Base-by-base conservation (phyloP, 2,888 invertebrate genomes). In the Adineta ricciae region DNA sequence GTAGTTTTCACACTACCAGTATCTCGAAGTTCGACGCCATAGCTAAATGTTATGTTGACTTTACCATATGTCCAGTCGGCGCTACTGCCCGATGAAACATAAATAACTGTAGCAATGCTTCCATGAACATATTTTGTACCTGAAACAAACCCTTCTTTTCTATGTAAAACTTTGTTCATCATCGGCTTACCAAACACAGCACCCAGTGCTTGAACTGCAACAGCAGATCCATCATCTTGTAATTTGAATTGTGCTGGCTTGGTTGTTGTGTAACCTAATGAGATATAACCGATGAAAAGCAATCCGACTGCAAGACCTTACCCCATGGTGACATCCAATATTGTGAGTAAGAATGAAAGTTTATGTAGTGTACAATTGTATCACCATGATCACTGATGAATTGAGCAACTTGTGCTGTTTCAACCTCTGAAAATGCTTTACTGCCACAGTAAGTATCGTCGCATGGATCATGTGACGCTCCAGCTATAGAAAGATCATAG, bases 21-120 rank as follows among this genome's bases (percentile, higher is more conserved):
- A 46, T 84, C 84, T 56, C 84, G 82, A n/a, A 84, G 32, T n/a
- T 84, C 84, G 1, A 84, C 84, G 24, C 83, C 84, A 84, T 84
- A 84, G 2, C 83, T 83, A 49, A 83, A 84, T 24, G 32, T 24
- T 9, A 84, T 32, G 32, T 83, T 83, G 4, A 64, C 83, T 8
- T 46, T 52, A 9, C 83, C 84, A 83, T 84, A 84, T 0, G 84
- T 83, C 84, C 84, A 84, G 49, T 84, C 84, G 16, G 54, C 83
- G 24, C 83, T 49, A 16, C 83, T 64, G 9, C 84, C 84, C 41
- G 84, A 84, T 56, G 84, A 32, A 27, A 72, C 84, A 49, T 84
- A 84, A 49, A 84, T 84, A 32, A 83, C 83, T 64, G 56, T 11
- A 50, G 64, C 83, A 49, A 84, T 84, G 36, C 32, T 83, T 41